phyloP scores from a whole-genome alignment of 2,113 vertebrate genomes.

The Oxyura jamaicensis region DNA sequence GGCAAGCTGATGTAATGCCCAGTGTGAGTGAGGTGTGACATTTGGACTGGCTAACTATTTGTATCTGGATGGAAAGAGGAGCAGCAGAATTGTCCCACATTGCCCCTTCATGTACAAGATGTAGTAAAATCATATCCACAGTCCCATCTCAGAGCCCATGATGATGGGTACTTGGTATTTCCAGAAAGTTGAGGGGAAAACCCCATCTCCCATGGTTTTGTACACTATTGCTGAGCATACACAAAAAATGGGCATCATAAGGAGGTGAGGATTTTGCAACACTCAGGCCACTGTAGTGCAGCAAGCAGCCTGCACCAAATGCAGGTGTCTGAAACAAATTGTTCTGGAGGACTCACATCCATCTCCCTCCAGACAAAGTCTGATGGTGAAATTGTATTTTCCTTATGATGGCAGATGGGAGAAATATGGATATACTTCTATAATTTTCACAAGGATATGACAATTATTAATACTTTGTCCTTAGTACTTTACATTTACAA shows the following conservation, averaged over 20 bases:
- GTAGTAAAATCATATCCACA: not conserved
- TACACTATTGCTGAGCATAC: not conserved
- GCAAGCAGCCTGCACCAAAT: rapidly evolving
- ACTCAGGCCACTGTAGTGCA: not conserved
- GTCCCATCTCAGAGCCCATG: rapidly evolving
- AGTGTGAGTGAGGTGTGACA: not conserved
- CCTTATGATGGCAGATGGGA: not conserved
- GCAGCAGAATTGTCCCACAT: not conserved
- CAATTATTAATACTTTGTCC: not conserved
- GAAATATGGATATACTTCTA: not conserved
- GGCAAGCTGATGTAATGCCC: not conserved
- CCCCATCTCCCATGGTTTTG: not conserved
- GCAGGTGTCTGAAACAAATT: not conserved
- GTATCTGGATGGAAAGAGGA: not conserved
- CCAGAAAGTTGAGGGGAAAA: not conserved
- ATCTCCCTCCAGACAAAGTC: not conserved
- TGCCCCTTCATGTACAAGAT: not conserved
- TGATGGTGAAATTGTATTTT: not conserved
- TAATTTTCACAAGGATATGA: not conserved
- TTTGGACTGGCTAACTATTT: not conserved
- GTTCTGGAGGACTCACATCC: not conserved
- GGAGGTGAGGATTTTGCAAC: not conserved
- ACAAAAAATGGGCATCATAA: not conserved
- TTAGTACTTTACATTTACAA: constrained; percentile 38
- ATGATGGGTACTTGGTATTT: not conserved